Evolutionary conservation across 2,888 invertebrate genomes (phyloP).

Genomic region (Lycocerus yunnanus): DNA sequence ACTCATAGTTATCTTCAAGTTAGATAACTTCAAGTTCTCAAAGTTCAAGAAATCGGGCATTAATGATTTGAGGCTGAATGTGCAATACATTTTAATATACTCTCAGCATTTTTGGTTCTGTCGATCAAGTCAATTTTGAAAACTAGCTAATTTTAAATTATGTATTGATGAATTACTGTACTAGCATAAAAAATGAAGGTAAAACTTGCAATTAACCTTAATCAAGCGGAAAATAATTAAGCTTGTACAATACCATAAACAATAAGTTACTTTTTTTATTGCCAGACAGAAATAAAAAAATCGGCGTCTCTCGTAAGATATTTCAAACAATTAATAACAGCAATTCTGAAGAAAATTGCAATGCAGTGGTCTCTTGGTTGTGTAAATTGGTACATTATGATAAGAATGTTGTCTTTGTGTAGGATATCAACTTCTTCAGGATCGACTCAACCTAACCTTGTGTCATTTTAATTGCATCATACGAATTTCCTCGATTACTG

Average conservation of each 20-base stretch:
- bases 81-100: too few species aligned
- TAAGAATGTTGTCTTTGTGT: conserved; percentile 23
- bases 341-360: conserved; percentile 24
- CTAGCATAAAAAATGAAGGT: not conserved
- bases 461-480: conserved; percentile 18
- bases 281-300: conserved; percentile 21
- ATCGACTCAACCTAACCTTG: conserved; percentile 5
- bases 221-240: not conserved
- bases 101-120: too few species aligned
- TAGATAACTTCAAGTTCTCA: too few species aligned
- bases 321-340: conserved; percentile 25
- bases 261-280: not conserved
- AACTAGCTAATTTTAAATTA: too few species aligned
- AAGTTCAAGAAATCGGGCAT: too few species aligned
- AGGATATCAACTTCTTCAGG: conserved; percentile 4
- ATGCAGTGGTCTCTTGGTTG: conserved; percentile 14
- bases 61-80: too few species aligned
- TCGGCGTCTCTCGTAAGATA: conserved; percentile 21
- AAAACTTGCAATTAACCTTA: not conserved
- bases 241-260: not conserved
- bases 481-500: conserved; percentile 15
- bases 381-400: conserved; percentile 27
- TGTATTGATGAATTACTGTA: too few species aligned
- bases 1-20: too few species aligned
- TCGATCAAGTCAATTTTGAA: too few species aligned